These are phyloP conservation scores for Scaptodrosophila latifasciaeformis DNA, from an alignment of 2,888 invertebrate species.

Conservation along the genomic window DNA sequence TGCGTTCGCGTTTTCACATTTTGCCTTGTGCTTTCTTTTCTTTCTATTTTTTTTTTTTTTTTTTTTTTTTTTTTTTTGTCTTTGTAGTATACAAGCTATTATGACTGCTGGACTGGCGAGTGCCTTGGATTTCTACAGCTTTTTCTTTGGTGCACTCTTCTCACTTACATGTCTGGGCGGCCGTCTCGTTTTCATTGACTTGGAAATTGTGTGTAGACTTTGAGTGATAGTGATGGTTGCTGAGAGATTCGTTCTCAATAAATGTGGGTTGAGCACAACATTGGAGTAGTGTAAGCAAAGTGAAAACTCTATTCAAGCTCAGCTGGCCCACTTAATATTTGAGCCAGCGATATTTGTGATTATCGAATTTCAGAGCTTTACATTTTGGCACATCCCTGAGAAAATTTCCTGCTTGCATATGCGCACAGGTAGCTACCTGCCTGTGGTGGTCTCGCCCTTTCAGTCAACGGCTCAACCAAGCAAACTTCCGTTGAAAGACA, in stretches of 20 bases:
- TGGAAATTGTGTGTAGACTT: slow-evolving; percentile 47
- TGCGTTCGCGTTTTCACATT: slow-evolving; percentile 67
- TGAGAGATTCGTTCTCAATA: slow-evolving; percentile 64
- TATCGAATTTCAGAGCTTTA: too few species aligned
- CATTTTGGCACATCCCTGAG: too few species aligned
- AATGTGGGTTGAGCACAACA: slow-evolving; percentile 48
- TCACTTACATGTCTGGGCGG: slow-evolving; percentile 4
- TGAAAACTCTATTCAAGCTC: slow-evolving; percentile 47
- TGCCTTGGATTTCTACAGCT: slow-evolving; percentile 52
- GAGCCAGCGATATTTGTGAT: too few species aligned
- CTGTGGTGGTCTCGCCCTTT: too few species aligned
- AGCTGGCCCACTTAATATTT: too few species aligned
- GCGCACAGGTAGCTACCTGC: too few species aligned
- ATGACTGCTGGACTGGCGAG: too few species aligned
- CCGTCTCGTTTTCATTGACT: slow-evolving; percentile 48
- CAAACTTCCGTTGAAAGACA: too few species aligned
- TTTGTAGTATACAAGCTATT: too few species aligned
- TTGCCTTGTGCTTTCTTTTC: slow-evolving; percentile 69
- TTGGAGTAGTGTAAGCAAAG: slow-evolving; percentile 49
- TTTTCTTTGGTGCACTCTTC: slow-evolving; percentile 45
- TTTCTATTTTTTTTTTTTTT: slow-evolving; percentile 64
- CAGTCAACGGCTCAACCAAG: too few species aligned
- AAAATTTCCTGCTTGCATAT: too few species aligned
- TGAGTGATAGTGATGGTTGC: slow-evolving; percentile 18
- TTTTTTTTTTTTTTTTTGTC: slow-evolving; percentile 61